A percentile compares a stretch with the other conserved stretches of the same genome.
Conservation (phyloP, 2,797 vertebrate genomes). For the Centroberyx gerrardi region DNA sequence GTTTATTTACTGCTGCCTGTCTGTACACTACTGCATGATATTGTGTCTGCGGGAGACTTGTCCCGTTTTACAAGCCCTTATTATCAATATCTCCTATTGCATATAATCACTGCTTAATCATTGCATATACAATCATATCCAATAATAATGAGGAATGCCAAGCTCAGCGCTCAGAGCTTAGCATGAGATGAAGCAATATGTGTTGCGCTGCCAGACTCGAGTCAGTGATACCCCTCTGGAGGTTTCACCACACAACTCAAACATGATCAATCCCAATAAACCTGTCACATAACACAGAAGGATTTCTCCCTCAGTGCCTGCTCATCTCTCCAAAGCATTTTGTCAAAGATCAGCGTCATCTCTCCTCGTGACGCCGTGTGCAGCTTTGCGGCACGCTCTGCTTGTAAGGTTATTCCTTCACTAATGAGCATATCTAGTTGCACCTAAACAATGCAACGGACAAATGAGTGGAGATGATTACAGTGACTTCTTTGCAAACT, state of each 20-base stretch:
- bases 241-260: constrained; percentile 76
- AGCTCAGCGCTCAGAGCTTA: constrained; percentile 33
- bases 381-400: constrained; percentile 33
- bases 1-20: not conserved
- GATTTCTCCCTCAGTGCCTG: constrained; percentile 55
- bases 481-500: constrained; percentile 47
- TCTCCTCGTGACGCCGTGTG: constrained; percentile 22
- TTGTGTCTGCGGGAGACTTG: constrained; percentile 23
- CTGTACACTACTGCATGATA: not conserved
- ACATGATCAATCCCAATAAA: constrained; percentile 78
- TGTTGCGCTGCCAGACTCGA: constrained; percentile 56
- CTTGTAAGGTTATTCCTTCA: constrained; percentile 31
- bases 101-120: constrained; percentile 16
- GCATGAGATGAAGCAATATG: constrained; percentile 62
- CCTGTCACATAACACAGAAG: constrained; percentile 65
- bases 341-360: constrained; percentile 57
- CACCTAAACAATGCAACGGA: constrained; percentile 41
- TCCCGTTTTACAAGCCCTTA: constrained; percentile 26
- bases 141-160: constrained; percentile 56
- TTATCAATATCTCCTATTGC: constrained; percentile 44
- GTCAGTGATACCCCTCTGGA: constrained; percentile 73
- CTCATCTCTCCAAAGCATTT: constrained; percentile 59
- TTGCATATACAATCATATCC: constrained; percentile 38
- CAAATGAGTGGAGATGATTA: constrained; percentile 67
- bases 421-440: constrained; percentile 62